Evolutionary conservation across 30 jellyfish, hydroid and myxozoan species (phyloP).

Genomic region (Hydra vulgaris): DNA sequence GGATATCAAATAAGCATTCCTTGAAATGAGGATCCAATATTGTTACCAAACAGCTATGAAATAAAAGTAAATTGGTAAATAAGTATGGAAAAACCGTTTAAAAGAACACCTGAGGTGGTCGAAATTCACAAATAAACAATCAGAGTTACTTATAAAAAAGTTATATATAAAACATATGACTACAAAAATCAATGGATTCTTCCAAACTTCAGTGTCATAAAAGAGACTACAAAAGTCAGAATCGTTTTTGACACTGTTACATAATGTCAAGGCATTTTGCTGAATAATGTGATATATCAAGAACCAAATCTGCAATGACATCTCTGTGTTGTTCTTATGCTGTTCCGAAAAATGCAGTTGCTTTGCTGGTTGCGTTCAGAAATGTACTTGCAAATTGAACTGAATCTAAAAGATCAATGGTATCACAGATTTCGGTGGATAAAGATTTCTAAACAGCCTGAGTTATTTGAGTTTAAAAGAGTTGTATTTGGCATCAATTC

Average conservation of each 20-base stretch:
- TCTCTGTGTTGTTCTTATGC: too few relatives aligned
- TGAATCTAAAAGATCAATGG: conserved; percentile 1
- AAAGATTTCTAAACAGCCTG: conserved; percentile 2
- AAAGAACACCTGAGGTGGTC: background rate
- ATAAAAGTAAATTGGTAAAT: background rate
- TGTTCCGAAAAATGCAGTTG: too few relatives aligned
- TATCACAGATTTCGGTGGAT: conserved; percentile 37
- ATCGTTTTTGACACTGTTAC: too few relatives aligned
- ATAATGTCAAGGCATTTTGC: too few relatives aligned
- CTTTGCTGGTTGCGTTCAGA: too few relatives aligned
- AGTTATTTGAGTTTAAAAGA: conserved; percentile 21
- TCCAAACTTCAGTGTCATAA: background rate
- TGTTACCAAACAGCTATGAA: too few relatives aligned
- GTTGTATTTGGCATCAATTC: too few relatives aligned
- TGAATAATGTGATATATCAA: too few relatives aligned
- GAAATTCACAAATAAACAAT: background rate
- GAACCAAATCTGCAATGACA: too few relatives aligned
- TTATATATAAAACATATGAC: background rate
- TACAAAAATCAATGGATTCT: background rate
- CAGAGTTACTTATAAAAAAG: background rate
- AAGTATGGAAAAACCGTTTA: background rate
- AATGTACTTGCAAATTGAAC: conserved; percentile 31
- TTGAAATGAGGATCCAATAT: background rate
- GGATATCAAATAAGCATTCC: background rate
- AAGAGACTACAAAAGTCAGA: too few relatives aligned